Evolutionary conservation across 35 echinoderm and acorn worm species (phyloP), one percentile per base, ranked within the genome.

Genomic region (Anneissia japonica): DNA sequence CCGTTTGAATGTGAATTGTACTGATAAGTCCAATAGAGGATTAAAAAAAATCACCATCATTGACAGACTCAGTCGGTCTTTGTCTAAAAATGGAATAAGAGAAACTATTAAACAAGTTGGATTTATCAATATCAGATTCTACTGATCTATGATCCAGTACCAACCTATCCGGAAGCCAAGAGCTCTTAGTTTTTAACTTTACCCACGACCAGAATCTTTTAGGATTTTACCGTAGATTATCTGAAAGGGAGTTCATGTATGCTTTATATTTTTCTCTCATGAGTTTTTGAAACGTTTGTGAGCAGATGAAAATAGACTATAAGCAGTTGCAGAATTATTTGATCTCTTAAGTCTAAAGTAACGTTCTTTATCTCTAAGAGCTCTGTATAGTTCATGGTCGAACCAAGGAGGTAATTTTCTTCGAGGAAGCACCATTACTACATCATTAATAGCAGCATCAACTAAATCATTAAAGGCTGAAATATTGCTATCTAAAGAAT

Each of bases 371-470:
- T 38, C 80, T 82, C 32, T 82, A 23, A 82, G 80, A 16, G 80
- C 80, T 32, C 21, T 32, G 38, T 46, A 32, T 10, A 82, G 26
- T 26, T 82, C 13, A 21, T 46, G 37, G 46, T 82, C 80, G 46
- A 82, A 82, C 80, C 80, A 82, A 26, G 38, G 36, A 19, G 80
- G 80, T 23, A 46, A 45, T 82, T 38, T 38, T 32, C 80, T 2
- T 11, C 80, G 80, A 45, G 80, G 80, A 82, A 36, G 36, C 16
- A 82, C 80, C 30, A 34, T 46, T 82, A 82, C 80, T 45, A 82
- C 26, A 82, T 82, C 36, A 31, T 45, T 82, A 14, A 82, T n/a
- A n/a, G 80, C 80, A 38, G 80, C 37, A 45, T 82, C 80, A 46
- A 82, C 23, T 29, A 82, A 34, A 46, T 82, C 36, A 82, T 82